Percentiles rank a stretch among this genome's conserved stretches.
phyloP scores from a whole-genome alignment of 2,888 invertebrate species.

The Polydrusus tereticollis region DNA sequence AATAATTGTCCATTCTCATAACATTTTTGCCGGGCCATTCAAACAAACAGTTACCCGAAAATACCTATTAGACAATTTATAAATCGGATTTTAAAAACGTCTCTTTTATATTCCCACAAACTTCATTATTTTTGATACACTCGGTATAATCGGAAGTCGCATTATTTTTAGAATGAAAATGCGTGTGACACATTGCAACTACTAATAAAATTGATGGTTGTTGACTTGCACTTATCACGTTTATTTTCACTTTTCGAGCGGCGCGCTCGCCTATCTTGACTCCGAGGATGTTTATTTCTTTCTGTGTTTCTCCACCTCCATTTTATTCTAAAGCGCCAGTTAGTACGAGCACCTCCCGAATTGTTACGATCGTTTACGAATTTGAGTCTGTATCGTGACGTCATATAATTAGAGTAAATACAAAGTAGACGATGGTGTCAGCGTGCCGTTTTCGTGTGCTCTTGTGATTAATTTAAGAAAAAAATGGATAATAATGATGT shows the following conservation, averaged over 20 bases:
- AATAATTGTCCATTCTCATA: slow-evolving; percentile 3
- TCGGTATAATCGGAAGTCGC: slow-evolving; percentile 1
- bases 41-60: background rate
- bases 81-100: background rate
- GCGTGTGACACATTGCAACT: slow-evolving; percentile 22
- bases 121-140: background rate
- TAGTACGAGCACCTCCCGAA: slow-evolving; percentile 58
- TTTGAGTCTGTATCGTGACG: slow-evolving; percentile 72
- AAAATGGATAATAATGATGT: slow-evolving; percentile 68
- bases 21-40: slow-evolving; percentile 12
- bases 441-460: slow-evolving; percentile 70
- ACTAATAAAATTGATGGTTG: slow-evolving; percentile 9
- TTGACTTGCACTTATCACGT: slow-evolving; percentile 37
- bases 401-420: slow-evolving; percentile 80
- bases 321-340: slow-evolving; percentile 62
- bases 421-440: slow-evolving; percentile 77
- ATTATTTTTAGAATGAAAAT: slow-evolving; percentile 18
- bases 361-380: slow-evolving; percentile 62
- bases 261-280: slow-evolving; percentile 20
- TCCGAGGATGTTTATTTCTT: slow-evolving; percentile 45
- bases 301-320: slow-evolving; percentile 54
- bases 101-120: background rate
- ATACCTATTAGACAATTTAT: background rate
- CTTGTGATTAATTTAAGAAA: slow-evolving; percentile 62
- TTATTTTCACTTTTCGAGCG: slow-evolving; percentile 34